Conservation (phyloP, 2,113 vertebrate genomes). For the Gopherus flavomarginatus region DNA sequence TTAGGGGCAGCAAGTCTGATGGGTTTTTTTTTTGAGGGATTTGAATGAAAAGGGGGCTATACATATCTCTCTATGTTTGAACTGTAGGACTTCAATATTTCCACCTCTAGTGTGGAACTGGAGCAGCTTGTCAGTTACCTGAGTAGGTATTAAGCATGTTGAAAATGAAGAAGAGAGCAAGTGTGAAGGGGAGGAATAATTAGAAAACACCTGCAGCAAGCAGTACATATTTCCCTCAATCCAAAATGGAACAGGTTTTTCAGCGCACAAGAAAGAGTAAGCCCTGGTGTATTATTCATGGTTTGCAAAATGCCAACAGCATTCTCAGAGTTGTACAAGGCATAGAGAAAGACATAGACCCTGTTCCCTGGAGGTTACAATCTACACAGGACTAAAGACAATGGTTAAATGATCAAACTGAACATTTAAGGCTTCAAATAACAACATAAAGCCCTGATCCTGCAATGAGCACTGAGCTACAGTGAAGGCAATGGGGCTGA, state of each 20-base stretch:
- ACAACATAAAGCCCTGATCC: background rate
- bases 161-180: constrained; percentile 69
- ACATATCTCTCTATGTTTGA: constrained; percentile 64
- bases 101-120: constrained; percentile 63
- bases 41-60: constrained; percentile 63
- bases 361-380: constrained; percentile 45
- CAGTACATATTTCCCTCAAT: constrained; percentile 21
- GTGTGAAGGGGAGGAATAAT: constrained; percentile 76
- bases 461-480: background rate
- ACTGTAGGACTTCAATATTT: constrained; percentile 64
- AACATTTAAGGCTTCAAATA: constrained; percentile 16
- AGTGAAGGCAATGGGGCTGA: background rate
- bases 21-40: background rate
- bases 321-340: constrained; percentile 44
- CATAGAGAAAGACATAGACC: background rate
- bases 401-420: background rate
- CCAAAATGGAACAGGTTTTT: constrained; percentile 72
- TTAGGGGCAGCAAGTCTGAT: constrained; percentile 33
- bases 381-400: background rate
- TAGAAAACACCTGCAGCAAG: constrained; percentile 71
- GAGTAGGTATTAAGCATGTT: constrained; percentile 64
- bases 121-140: constrained; percentile 63
- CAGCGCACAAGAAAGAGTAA: constrained; percentile 26
- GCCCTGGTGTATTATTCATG: constrained; percentile 64
- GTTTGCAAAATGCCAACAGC: constrained; percentile 52